Percentiles rank a stretch among this genome's conserved stretches.
phyloP scores from a whole-genome alignment of 2,113 vertebrate genomes.

The Pseudonaja textilis region DNA sequence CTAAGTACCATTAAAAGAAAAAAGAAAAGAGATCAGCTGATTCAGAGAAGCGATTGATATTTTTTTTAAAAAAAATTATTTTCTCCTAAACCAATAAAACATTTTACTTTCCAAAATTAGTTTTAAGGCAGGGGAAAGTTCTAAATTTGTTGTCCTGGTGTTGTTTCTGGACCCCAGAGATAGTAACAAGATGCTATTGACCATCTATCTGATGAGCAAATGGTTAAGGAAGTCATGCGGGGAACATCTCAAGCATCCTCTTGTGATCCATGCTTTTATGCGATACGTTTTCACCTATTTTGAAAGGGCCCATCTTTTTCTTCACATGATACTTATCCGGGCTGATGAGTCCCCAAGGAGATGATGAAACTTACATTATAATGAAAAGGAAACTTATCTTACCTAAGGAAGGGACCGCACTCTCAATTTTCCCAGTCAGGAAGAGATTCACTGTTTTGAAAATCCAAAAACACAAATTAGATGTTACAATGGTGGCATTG shows the following conservation, averaged over 20 bases:
- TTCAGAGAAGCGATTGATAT: not conserved
- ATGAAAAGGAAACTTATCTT: not conserved
- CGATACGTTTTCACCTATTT: not conserved
- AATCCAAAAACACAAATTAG: constrained; percentile 32
- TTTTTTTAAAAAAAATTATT: not conserved
- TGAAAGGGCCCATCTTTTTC: not conserved
- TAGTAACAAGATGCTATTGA: not conserved
- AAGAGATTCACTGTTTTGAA: constrained; percentile 72
- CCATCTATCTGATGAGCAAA: not conserved
- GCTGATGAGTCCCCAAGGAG: not conserved
- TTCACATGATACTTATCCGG: not conserved
- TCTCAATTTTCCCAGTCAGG: constrained; percentile 71
- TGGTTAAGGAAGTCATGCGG: not conserved
- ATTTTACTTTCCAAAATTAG: not conserved
- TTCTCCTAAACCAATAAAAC: not conserved
- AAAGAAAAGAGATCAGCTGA: not conserved
- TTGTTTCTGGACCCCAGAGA: not conserved
- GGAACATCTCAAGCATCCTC: not conserved
- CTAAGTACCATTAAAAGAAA: not conserved
- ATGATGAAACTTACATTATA: constrained; percentile 9
- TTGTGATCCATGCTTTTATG: not conserved
- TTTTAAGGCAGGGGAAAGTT: not conserved
- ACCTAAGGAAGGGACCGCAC: constrained; percentile 74
- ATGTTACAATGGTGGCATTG: not conserved
- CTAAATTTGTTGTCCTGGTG: not conserved